Conservation (phyloP, 2,113 vertebrate genomes). For the Xyliphius kryptos region DNA sequence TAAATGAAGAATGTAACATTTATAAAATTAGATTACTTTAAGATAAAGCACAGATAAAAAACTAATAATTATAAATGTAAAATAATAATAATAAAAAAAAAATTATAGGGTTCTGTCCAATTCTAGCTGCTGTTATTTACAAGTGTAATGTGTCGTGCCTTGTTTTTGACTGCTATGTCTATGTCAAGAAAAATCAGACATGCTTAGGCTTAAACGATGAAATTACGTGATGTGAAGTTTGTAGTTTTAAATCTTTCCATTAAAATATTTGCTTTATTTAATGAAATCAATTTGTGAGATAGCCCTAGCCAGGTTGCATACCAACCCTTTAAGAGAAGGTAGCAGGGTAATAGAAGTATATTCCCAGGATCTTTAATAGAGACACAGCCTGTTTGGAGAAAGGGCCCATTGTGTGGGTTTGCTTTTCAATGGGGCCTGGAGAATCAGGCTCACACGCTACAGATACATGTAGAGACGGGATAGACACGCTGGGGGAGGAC, state of each 20-base stretch:
- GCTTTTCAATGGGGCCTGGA: conserved; percentile 60
- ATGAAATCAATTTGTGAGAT: conserved; percentile 11
- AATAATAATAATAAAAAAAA: no score
- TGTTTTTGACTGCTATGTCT: conserved; percentile 37
- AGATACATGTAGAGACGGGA: conserved; percentile 24
- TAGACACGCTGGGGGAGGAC: conserved; percentile 22
- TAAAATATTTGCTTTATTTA: conserved; percentile 17
- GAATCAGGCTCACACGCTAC: conserved; percentile 57
- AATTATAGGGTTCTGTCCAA: neutral
- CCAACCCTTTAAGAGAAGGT: conserved; percentile 56
- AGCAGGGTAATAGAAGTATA: conserved; percentile 52
- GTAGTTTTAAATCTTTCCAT: no score
- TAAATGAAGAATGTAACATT: no score
- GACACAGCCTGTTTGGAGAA: conserved; percentile 60
- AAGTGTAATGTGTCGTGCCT: conserved; percentile 8
- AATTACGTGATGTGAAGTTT: conserved; percentile 16
- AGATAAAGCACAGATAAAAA: no score
- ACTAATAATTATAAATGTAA: no score
- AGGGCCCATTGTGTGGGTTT: conserved; percentile 62
- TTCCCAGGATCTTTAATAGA: conserved; percentile 71
- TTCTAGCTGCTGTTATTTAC: conserved; percentile 23
- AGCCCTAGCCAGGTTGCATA: conserved; percentile 15
- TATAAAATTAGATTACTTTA: no score
- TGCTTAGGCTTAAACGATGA: conserved; percentile 34
- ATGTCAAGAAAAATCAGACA: conserved; percentile 16